Base-by-base conservation (phyloP, 2,797 vertebrate species). In the Hafferia zeledoni region DNA sequence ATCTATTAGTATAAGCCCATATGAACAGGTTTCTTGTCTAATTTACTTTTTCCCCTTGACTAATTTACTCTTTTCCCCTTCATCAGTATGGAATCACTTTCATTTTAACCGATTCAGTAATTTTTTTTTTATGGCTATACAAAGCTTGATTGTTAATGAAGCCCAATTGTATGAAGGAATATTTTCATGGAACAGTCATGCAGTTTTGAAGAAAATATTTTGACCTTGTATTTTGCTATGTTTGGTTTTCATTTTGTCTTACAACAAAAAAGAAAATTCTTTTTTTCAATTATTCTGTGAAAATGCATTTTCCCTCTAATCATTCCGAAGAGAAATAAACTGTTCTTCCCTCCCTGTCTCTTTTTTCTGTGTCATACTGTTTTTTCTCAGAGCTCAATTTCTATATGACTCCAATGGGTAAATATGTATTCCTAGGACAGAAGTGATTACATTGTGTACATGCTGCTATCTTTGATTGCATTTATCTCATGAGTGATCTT, bases 321-420 rank as follows among this genome's bases (percentile, higher is more conserved):
- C 2, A 31, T 53, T 70, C 13, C 22, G 31, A 33, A 44, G 5
- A 74, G 9, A 80, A 79, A 76, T 17, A 10, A 75, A 68, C 22
- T 71, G 2, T 37, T 12, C 19, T 82, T 28, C 9, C 4, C 6
- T 1, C 2, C 6, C 3, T 1, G 5, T 1, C 6, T 8, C 30
- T 19, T 76, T 64, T 55, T 94, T 81, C 17, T 60, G 5, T 4
- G 1, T 33, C 5, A 5, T 10, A 30, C 27, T 44, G 7, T 2
- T 74, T 57, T 70, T 75, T 44, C 28, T 70, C 17, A 35, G 20
- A 70, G 22, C 24, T 78, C 33, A 47, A 11, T 65, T 92, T 53
- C n/a, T 52, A 4, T 9, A 28, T 52, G 49, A 7, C 10, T 71
- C 3, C 13, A 30, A 60, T 59, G 22, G 17, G 31, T 56, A 47